Conservation (phyloP, 2,888 invertebrate species). For the Hofmannophila pseudospretella region DNA sequence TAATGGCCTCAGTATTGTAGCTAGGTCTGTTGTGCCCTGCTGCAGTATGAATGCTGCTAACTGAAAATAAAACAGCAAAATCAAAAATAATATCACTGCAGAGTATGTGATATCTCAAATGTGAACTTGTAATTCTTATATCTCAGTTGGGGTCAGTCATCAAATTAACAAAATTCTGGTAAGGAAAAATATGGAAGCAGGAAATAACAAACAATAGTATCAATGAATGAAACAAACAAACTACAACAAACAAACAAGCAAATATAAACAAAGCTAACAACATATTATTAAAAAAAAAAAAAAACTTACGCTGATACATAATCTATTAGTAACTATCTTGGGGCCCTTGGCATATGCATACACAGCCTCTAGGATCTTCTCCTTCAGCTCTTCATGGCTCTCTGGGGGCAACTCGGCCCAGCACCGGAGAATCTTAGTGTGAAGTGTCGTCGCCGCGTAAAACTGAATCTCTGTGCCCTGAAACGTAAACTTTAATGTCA, state of each 20-base stretch:
- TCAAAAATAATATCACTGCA: not conserved
- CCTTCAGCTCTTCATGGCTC: conserved; percentile 86
- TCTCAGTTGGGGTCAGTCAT: no score
- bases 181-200: no score
- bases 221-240: not conserved
- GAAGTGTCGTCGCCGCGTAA: conserved; percentile 94
- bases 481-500: conserved; percentile 30
- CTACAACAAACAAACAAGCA: not conserved
- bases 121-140: no score
- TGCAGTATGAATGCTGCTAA: conserved; percentile 91
- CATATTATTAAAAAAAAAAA: no score
- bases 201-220: no score
- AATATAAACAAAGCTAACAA: not conserved
- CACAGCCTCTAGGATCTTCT: conserved; percentile 86
- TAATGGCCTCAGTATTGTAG: conserved; percentile 83
- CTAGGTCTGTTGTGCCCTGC: conserved; percentile 81
- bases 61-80: conserved; percentile 67
- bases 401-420: conserved; percentile 92
- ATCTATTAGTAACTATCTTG: conserved; percentile 89
- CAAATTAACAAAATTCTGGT: no score
- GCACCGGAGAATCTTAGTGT: conserved; percentile 91
- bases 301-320: conserved; percentile 89
- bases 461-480: conserved; percentile 94
- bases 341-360: conserved; percentile 88
- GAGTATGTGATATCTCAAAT: no score